These are phyloP conservation scores for Aphelinus atriplicis DNA, from an alignment of 1,140 invertebrate genomes.

Conservation along the genomic window DNA sequence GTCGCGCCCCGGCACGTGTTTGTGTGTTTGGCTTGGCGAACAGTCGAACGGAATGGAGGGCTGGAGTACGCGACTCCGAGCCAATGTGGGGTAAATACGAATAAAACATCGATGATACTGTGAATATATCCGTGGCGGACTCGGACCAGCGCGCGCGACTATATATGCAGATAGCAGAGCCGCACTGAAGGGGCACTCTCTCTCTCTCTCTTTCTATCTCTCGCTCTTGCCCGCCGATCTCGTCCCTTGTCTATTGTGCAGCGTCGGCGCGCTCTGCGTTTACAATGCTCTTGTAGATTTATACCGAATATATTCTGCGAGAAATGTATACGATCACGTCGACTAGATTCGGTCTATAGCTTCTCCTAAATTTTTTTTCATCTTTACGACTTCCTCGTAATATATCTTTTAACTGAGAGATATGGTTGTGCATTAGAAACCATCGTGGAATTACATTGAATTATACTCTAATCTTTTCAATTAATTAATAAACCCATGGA, in stretches of 20 bases:
- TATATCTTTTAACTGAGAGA: too few species aligned
- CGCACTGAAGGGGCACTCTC: slow-evolving; percentile 19
- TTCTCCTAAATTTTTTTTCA: slow-evolving; percentile 5
- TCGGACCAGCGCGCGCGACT: slow-evolving; percentile 18
- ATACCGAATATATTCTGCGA: slow-evolving; percentile 47
- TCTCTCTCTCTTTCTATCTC: not conserved
- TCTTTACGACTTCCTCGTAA: not conserved
- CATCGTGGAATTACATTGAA: too few species aligned
- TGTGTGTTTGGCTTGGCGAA: slow-evolving; percentile 20
- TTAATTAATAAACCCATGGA: too few species aligned
- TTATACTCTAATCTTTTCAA: too few species aligned
- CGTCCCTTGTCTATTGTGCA: slow-evolving; percentile 5
- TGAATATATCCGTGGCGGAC: slow-evolving; percentile 22
- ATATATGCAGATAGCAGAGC: slow-evolving; percentile 35
- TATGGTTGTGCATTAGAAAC: too few species aligned
- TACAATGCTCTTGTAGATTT: slow-evolving; percentile 43
- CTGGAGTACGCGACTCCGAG: slow-evolving; percentile 26
- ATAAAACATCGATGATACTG: slow-evolving; percentile 57
- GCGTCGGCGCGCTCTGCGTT: slow-evolving; percentile 14
- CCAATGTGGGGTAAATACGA: slow-evolving; percentile 51
- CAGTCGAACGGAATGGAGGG: not conserved
- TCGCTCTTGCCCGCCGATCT: not conserved
- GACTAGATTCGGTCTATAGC: slow-evolving; percentile 33
- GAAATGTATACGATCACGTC: slow-evolving; percentile 10
- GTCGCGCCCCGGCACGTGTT: too few species aligned